Conservation (phyloP, 2,888 invertebrate species). For the Hypomecis punctinalis region DNA sequence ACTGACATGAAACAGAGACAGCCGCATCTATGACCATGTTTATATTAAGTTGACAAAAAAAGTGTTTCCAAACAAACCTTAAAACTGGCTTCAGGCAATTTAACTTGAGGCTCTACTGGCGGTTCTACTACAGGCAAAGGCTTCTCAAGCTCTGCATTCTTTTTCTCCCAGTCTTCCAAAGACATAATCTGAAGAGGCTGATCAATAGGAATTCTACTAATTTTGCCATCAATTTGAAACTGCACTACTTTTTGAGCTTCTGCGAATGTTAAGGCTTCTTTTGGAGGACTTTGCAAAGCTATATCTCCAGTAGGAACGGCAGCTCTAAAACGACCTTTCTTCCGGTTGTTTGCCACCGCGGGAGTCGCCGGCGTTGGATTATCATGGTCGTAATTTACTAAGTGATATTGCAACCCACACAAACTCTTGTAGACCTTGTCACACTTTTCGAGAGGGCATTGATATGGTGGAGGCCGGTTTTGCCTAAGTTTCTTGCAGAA, state of each 20-base stretch:
- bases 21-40: neutral
- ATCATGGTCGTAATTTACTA: constrained; percentile 94
- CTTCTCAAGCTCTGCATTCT: constrained; percentile 76
- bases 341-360: constrained; percentile 86
- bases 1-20: neutral
- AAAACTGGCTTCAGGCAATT: constrained; percentile 78
- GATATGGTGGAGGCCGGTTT: constrained; percentile 93
- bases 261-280: constrained; percentile 91
- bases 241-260: constrained; percentile 94
- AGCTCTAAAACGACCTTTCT: constrained; percentile 85
- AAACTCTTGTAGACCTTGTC: constrained; percentile 94
- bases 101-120: constrained; percentile 74
- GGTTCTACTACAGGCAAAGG: constrained; percentile 75
- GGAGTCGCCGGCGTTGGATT: constrained; percentile 88
- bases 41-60: neutral
- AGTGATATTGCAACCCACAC: constrained; percentile 93
- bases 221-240: constrained; percentile 93
- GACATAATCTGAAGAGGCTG: constrained; percentile 89
- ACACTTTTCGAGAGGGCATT: constrained; percentile 94
- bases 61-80: constrained; percentile 56
- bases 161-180: constrained; percentile 87
- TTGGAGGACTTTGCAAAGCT: constrained; percentile 80
- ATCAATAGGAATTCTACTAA: constrained; percentile 87
- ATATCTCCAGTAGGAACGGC: constrained; percentile 86
- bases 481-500: constrained; percentile 93